These are phyloP conservation scores for Cettia cetti DNA, from an alignment of 2,113 vertebrate genomes.

Conservation along the genomic window DNA sequence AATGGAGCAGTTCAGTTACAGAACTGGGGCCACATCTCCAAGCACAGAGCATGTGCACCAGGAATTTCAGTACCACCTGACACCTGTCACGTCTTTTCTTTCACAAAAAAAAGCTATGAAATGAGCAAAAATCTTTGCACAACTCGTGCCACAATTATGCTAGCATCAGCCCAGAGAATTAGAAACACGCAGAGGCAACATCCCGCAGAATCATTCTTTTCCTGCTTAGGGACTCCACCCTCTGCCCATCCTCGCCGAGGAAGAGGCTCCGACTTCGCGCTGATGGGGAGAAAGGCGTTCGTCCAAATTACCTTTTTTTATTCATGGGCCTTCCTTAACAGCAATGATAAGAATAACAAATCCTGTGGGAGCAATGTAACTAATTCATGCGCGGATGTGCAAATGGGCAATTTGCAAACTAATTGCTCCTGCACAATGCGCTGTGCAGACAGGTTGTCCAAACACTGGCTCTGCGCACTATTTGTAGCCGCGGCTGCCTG, in stretches of 20 bases:
- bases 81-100: background rate
- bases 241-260: background rate
- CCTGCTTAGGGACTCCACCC: background rate
- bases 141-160: background rate
- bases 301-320: conserved; percentile 55
- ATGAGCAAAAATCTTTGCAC: background rate
- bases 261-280: background rate
- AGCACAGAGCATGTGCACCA: background rate
- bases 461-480: background rate
- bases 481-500: conserved; percentile 67
- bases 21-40: background rate
- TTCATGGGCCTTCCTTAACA: conserved; percentile 48
- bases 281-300: background rate
- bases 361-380: conserved; percentile 12
- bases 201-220: background rate
- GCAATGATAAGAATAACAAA: background rate
- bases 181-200: background rate
- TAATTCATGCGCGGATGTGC: conserved; percentile 41
- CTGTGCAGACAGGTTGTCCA: conserved; percentile 65
- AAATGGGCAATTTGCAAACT: conserved; percentile 75
- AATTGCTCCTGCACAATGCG: conserved; percentile 68
- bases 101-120: background rate
- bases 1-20: background rate
- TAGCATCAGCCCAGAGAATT: background rate
- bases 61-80: background rate